Conservation (phyloP, 2,113 vertebrate genomes). For the Isichthys henryi region DNA sequence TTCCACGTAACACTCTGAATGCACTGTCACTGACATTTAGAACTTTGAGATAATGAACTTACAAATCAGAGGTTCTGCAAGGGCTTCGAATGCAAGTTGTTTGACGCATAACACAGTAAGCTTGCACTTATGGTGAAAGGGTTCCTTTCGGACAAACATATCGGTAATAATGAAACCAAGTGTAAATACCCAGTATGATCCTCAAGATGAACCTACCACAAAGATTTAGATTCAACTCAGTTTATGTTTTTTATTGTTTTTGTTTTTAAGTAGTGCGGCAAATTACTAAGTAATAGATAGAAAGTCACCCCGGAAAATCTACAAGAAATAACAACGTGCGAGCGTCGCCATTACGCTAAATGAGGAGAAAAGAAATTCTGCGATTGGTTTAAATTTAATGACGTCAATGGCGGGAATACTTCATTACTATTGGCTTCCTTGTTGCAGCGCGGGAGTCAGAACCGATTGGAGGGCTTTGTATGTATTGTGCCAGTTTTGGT, state of each 20-base stretch:
- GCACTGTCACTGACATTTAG: background rate
- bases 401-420: conserved; percentile 51
- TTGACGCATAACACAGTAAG: too few relatives aligned
- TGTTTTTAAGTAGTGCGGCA: background rate
- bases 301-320: background rate
- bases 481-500: background rate
- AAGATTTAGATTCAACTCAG: background rate
- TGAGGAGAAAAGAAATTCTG: background rate
- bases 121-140: too few relatives aligned
- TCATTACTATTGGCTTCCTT: conserved; percentile 35
- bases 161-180: background rate
- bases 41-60: too few relatives aligned
- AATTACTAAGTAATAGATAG: background rate
- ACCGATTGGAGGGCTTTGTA: background rate
- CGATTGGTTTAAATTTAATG: background rate
- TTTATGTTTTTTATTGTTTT: background rate
- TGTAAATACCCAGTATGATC: background rate
- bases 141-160: background rate
- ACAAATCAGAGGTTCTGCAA: too few relatives aligned
- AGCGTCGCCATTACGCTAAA: background rate
- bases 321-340: background rate
- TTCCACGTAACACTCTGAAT: background rate
- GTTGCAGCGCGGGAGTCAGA: conserved; percentile 54
- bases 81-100: too few relatives aligned
- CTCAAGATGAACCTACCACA: background rate